Conservation (phyloP, 1,140 invertebrate species). For the Macrocentrus cingulum region DNA sequence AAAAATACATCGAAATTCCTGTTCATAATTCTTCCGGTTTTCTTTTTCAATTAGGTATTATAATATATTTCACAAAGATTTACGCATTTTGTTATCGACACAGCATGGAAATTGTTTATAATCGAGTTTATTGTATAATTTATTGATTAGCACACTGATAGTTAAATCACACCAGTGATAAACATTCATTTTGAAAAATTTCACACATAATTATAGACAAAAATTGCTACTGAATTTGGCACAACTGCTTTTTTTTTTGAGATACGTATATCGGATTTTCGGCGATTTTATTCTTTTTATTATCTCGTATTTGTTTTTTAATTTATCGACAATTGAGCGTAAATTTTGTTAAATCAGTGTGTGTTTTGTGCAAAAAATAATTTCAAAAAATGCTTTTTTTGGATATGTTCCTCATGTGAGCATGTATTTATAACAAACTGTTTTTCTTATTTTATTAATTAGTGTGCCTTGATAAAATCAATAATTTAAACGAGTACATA, state of each 20-base stretch:
- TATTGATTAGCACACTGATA: neutral
- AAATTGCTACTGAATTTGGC: neutral
- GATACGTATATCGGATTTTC: neutral
- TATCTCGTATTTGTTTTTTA: neutral
- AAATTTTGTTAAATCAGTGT: neutral
- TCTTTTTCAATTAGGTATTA: no score
- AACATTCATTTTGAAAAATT: neutral
- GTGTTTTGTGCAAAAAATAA: neutral
- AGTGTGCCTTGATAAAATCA: neutral
- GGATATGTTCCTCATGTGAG: constrained; percentile 14
- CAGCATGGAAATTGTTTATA: no score
- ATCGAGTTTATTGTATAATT: neutral
- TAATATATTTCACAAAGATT: constrained; percentile 11
- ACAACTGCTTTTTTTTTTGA: neutral
- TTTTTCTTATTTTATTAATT: neutral
- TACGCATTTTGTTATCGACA: no score
- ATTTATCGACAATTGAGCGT: constrained; percentile 13
- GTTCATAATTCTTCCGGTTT: no score
- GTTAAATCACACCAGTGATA: no score
- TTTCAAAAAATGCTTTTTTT: constrained; percentile 6
- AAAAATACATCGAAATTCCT: no score
- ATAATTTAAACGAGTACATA: no score
- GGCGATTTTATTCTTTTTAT: neutral
- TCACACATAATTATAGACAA: neutral
- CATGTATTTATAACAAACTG: constrained; percentile 11